Percentiles rank a stretch among this genome's conserved stretches.
These are phyloP conservation scores for Dicaeum eximium DNA, from an alignment of 2,113 vertebrate species.

Conservation along the genomic window DNA sequence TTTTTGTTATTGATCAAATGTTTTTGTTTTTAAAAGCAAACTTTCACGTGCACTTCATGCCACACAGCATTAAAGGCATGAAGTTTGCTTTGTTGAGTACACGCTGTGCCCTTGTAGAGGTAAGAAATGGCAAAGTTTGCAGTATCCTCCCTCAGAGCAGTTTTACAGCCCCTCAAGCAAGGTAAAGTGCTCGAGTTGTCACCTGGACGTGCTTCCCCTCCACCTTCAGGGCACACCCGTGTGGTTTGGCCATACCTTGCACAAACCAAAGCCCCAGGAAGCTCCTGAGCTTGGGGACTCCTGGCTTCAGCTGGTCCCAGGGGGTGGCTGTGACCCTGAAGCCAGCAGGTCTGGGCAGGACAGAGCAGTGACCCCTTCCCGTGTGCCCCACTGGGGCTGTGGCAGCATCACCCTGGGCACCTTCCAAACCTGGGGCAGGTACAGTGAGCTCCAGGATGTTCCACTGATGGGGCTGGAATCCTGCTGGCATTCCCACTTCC, in stretches of 20 bases:
- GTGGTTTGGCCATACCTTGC: neutral
- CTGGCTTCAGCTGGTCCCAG: neutral
- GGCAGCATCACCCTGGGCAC: neutral
- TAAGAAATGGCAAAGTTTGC: neutral
- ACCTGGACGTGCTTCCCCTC: neutral
- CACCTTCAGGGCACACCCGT: neutral
- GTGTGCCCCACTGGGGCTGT: rapidly evolving
- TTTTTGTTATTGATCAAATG: neutral
- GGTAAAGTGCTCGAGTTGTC: rapidly evolving
- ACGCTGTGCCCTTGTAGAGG: neutral
- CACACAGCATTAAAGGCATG: rapidly evolving
- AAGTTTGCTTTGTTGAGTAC: neutral
- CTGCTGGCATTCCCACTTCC: neutral
- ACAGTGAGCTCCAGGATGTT: rapidly evolving
- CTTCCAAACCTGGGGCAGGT: rapidly evolving
- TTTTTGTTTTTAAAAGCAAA: neutral
- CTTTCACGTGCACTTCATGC: rapidly evolving
- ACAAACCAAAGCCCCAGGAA: neutral
- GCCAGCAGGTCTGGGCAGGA: too few species aligned
- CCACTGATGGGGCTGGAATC: neutral
- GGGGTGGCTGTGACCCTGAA: rapidly evolving
- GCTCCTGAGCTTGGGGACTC: neutral
- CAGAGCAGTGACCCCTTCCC: neutral
- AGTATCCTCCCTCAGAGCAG: neutral
- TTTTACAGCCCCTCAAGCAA: neutral